These are phyloP conservation scores for Tragelaphus buxtoni DNA, from an alignment of 2,113 vertebrate genomes.

Conservation along the genomic window DNA sequence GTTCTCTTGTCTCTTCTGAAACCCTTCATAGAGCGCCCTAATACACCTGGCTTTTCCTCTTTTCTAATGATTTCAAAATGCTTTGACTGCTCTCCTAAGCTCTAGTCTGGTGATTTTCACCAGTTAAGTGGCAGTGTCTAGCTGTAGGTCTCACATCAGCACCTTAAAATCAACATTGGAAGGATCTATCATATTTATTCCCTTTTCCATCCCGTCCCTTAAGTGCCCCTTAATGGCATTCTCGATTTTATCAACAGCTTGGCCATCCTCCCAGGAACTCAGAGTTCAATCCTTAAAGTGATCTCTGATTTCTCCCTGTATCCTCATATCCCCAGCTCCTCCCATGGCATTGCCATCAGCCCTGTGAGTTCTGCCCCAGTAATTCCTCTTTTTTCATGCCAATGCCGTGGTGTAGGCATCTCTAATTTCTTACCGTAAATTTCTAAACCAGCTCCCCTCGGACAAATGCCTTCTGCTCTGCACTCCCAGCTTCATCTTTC, in stretches of 20 bases:
- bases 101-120: neutral
- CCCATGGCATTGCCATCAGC: neutral
- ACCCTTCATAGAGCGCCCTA: neutral
- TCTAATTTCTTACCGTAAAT: neutral
- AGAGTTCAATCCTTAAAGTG: neutral
- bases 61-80: neutral
- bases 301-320: neutral
- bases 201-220: neutral
- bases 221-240: neutral
- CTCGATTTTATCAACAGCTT: neutral
- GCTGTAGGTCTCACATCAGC: neutral
- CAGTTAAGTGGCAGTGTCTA: neutral
- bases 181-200: neutral
- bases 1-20: neutral
- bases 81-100: neutral
- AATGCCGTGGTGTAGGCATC: accelerated
- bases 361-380: neutral
- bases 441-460: neutral
- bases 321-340: too few species aligned
- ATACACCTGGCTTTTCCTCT: neutral
- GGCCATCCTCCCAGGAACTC: neutral
- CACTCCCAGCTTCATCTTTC: neutral
- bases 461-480: neutral
- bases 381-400: neutral
- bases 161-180: neutral